Evolutionary conservation across 2,888 invertebrate species (phyloP).

Genomic region (Macropis europaea): DNA sequence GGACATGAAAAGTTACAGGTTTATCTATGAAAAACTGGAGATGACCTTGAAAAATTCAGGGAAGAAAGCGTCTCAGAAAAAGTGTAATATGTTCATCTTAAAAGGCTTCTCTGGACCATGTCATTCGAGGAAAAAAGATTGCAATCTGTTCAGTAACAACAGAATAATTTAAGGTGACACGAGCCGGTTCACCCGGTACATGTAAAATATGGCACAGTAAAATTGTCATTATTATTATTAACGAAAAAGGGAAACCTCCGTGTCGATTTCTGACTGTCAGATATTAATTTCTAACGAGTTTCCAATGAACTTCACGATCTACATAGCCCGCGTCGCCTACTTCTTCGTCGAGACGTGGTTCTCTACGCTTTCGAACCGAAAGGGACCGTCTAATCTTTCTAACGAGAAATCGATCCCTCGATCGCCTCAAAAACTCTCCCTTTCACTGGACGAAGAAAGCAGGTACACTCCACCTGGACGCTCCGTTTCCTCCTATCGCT

Average conservation of each 20-base stretch:
- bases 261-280: neutral
- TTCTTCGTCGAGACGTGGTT: neutral
- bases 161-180: too few species aligned
- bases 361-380: constrained; percentile 40
- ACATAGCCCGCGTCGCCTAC: constrained; percentile 21
- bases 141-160: too few species aligned
- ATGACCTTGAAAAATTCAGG: too few species aligned
- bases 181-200: too few species aligned
- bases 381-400: constrained; percentile 1
- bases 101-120: too few species aligned
- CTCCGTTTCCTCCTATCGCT: neutral
- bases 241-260: neutral
- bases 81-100: too few species aligned
- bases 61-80: too few species aligned
- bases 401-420: constrained; percentile 21
- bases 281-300: constrained; percentile 46
- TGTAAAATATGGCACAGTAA: too few species aligned
- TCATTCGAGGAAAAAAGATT: too few species aligned
- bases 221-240: too few species aligned
- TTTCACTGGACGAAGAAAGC: constrained; percentile 50
- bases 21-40: too few species aligned
- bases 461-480: neutral
- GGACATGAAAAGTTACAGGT: too few species aligned
- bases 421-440: constrained; percentile 31
- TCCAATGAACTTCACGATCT: constrained; percentile 47